These are phyloP conservation scores for Mormyrus hasselquistii DNA, from an alignment of 2,797 vertebrate species.

Conservation along the genomic window DNA sequence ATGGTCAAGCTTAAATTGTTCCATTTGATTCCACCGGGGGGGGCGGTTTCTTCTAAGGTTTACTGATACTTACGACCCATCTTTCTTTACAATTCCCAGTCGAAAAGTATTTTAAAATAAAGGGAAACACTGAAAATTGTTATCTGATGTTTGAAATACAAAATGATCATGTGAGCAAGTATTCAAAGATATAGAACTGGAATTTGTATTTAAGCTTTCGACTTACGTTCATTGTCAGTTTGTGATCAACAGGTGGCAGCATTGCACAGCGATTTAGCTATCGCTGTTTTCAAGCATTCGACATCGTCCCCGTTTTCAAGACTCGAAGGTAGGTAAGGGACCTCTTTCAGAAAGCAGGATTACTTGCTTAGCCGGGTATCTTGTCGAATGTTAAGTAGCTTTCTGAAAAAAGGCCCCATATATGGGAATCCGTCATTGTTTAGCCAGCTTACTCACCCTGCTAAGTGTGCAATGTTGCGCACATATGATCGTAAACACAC, in stretches of 20 bases:
- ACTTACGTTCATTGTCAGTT: not conserved
- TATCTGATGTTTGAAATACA: not conserved
- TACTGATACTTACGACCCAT: not conserved
- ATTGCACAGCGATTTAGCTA: not conserved
- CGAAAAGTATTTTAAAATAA: not conserved
- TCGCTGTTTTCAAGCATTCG: not conserved
- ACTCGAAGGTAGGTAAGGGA: not conserved
- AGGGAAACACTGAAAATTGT: not conserved
- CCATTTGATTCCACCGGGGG: not conserved
- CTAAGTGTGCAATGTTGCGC: not conserved
- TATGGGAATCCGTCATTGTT: not conserved
- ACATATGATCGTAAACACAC: not conserved
- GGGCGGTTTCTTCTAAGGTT: not conserved
- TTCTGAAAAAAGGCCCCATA: not conserved
- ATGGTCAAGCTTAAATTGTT: not conserved
- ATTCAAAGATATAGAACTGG: not conserved
- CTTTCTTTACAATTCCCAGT: not conserved
- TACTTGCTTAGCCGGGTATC: not conserved
- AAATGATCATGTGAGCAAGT: not conserved
- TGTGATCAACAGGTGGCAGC: slow-evolving; percentile 16
- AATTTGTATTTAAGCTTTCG: not conserved
- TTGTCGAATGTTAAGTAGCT: not conserved
- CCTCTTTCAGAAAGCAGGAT: not conserved
- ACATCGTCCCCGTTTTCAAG: not conserved
- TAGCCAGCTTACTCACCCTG: not conserved